These are phyloP conservation scores for Smittia aterrima DNA, from an alignment of 2,888 invertebrate genomes.

Conservation along the genomic window DNA sequence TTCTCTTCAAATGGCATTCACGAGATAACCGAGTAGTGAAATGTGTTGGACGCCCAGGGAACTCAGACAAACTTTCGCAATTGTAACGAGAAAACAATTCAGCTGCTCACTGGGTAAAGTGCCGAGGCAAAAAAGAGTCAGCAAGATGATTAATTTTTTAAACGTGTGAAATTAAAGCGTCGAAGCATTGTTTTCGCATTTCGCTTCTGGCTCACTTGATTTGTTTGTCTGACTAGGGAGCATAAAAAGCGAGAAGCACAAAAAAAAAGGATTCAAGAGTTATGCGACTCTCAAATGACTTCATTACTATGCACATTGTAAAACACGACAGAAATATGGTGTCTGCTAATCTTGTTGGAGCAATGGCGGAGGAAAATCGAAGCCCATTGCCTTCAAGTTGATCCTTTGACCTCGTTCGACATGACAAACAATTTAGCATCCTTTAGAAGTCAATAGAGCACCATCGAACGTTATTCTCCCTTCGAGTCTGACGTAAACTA, in stretches of 20 bases:
- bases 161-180: constrained; percentile 29
- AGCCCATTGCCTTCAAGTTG: neutral
- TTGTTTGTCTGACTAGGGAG: constrained; percentile 31
- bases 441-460: neutral
- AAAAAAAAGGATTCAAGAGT: constrained; percentile 14
- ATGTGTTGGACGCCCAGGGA: neutral
- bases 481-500: constrained; percentile 12
- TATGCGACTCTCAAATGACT: constrained; percentile 29
- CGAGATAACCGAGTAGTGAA: neutral
- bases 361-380: neutral
- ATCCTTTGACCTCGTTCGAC: neutral
- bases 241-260: neutral
- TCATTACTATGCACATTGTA: constrained; percentile 42
- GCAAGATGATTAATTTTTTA: constrained; percentile 34
- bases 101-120: neutral
- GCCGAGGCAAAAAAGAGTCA: neutral
- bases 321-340: constrained; percentile 36
- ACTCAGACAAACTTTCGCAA: neutral
- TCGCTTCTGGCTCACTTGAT: constrained; percentile 15
- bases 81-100: neutral
- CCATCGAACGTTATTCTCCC: neutral
- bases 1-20: neutral
- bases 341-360: constrained; percentile 35
- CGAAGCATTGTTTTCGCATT: constrained; percentile 23
- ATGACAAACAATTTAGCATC: neutral